A percentile compares a stretch with the other conserved stretches of the same genome.
Evolutionary conservation across 2,113 vertebrate species (phyloP).

Genomic region (Pedetes capensis): DNA sequence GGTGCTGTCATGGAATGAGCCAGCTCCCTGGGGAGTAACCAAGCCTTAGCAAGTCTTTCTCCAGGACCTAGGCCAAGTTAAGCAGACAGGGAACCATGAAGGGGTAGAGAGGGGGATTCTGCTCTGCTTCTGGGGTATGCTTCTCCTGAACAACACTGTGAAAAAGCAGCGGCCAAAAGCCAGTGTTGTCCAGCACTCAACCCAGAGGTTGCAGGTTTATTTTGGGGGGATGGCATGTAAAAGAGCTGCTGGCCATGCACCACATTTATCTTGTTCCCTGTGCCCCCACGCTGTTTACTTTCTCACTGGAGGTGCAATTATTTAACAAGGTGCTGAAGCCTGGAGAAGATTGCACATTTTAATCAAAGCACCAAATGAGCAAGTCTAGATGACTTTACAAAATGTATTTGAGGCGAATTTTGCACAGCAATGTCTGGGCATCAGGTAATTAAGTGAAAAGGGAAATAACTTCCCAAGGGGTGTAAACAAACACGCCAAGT

Average conservation of each 20-base stretch:
- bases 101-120: not conserved
- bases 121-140: not conserved
- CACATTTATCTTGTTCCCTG: not conserved
- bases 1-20: not conserved
- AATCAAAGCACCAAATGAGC: conserved; percentile 71
- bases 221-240: not conserved
- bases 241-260: not conserved
- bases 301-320: conserved; percentile 63
- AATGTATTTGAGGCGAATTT: conserved; percentile 62
- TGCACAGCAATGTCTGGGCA: conserved; percentile 66
- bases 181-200: not conserved
- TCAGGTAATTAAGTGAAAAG: conserved; percentile 73
- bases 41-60: not conserved
- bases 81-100: not conserved
- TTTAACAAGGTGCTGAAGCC: conserved; percentile 58
- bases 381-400: conserved; percentile 69
- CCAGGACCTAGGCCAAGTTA: not conserved
- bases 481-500: conserved; percentile 65
- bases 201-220: not conserved
- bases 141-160: not conserved
- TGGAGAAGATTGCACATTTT: conserved; percentile 68
- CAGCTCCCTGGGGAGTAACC: not conserved
- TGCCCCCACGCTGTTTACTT: conserved; percentile 20
- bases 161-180: not conserved
- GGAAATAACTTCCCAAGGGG: conserved; percentile 70